Percentiles rank a stretch among this genome's conserved stretches.
Conservation (phyloP, 2,113 vertebrate genomes). For the Chrysemys picta region DNA sequence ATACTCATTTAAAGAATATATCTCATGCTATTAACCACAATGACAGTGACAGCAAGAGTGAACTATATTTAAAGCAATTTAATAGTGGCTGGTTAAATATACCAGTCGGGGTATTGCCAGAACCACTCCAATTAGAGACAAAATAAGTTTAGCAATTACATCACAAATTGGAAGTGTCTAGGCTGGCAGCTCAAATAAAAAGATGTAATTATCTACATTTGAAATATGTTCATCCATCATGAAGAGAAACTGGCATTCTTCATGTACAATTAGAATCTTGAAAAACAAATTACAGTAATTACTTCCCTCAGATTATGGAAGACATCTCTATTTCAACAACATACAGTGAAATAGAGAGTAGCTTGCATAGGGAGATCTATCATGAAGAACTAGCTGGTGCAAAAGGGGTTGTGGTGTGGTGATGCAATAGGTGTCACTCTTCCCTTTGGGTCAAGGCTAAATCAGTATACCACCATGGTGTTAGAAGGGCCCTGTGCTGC, state of each 20-base stretch:
- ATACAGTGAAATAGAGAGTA: not conserved
- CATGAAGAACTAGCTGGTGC: no score
- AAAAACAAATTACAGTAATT: constrained; percentile 22
- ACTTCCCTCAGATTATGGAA: not conserved
- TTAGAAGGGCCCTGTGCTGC: not conserved
- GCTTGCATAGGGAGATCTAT: not conserved
- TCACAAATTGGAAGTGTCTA: constrained; percentile 44
- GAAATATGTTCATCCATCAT: constrained; percentile 21
- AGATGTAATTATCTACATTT: constrained; percentile 27
- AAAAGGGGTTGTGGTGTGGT: fast-evolving
- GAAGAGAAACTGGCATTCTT: constrained; percentile 20
- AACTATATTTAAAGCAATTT: constrained; percentile 62
- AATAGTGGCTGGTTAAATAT: constrained; percentile 58
- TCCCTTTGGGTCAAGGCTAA: fast-evolving
- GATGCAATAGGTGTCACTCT: not conserved
- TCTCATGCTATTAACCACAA: not conserved
- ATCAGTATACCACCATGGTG: not conserved
- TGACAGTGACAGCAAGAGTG: not conserved
- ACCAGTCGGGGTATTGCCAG: constrained; percentile 10
- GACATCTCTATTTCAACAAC: not conserved
- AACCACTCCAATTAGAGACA: not conserved
- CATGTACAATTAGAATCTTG: not conserved
- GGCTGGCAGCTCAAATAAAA: constrained; percentile 30
- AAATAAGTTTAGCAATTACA: constrained; percentile 39
- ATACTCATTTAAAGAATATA: constrained; percentile 16